These are phyloP conservation scores for Meiosimyza decipiens DNA, from an alignment of 2,888 invertebrate genomes.

Conservation along the genomic window DNA sequence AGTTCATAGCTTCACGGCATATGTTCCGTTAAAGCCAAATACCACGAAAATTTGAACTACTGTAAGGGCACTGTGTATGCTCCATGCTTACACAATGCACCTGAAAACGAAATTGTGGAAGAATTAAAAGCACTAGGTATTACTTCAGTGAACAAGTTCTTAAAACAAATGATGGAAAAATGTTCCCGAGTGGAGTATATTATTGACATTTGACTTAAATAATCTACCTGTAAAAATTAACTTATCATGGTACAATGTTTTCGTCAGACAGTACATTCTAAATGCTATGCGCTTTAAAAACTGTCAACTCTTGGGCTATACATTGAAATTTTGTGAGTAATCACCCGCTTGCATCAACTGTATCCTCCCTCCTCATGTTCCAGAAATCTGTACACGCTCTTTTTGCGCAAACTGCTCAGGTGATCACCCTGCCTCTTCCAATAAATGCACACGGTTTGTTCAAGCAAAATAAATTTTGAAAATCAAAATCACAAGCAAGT, in stretches of 20 bases:
- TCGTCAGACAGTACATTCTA: conserved; percentile 21
- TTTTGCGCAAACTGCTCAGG: no score
- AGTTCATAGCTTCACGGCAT: conserved; percentile 30
- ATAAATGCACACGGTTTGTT: not conserved
- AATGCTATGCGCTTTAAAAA: conserved; percentile 19
- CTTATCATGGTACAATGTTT: conserved; percentile 18
- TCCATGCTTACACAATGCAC: conserved; percentile 15
- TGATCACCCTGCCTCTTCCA: not conserved
- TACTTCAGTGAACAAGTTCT: conserved; percentile 9
- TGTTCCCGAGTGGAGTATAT: conserved; percentile 14
- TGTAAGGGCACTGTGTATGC: conserved; percentile 31
- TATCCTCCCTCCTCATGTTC: not conserved
- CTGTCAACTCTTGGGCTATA: conserved; percentile 19
- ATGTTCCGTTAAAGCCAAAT: conserved; percentile 23
- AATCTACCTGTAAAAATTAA: conserved; percentile 18
- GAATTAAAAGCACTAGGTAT: conserved; percentile 23
- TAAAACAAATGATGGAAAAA: conserved; percentile 11
- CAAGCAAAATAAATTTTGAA: conserved; percentile 3
- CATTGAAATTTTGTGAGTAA: conserved; percentile 7
- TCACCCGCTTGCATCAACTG: no score
- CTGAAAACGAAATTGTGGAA: conserved; percentile 32
- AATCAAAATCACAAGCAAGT: not conserved
- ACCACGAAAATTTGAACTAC: conserved; percentile 24
- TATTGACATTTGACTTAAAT: conserved; percentile 19
- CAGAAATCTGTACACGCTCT: not conserved